These are phyloP conservation scores for Micoletzkya japonica DNA, from an alignment of 2,888 invertebrate species.

Conservation along the genomic window DNA sequence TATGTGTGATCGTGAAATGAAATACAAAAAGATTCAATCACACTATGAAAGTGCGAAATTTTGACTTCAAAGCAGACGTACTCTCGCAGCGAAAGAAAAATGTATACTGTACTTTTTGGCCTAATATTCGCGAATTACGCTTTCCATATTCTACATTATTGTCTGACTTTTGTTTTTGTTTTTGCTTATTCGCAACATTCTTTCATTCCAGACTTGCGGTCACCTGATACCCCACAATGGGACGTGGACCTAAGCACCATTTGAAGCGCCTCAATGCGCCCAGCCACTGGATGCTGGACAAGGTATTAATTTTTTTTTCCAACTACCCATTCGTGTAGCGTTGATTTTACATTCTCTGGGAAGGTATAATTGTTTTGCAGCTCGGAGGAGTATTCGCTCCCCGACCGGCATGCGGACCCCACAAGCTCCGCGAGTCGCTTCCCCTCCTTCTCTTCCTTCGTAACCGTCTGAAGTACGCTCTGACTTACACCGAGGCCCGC, in stretches of 20 bases:
- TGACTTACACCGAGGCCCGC: conserved; percentile 92
- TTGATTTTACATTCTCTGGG: background rate
- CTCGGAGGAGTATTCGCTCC: conserved; percentile 74
- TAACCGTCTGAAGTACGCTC: conserved; percentile 95
- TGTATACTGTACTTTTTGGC: no score
- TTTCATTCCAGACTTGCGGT: conserved; percentile 28
- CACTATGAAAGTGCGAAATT: no score
- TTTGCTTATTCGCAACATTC: background rate
- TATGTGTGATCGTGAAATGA: no score
- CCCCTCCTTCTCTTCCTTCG: conserved; percentile 94
- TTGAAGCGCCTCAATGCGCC: conserved; percentile 98
- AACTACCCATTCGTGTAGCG: background rate
- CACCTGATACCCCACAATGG: conserved; percentile 68
- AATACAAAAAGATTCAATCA: no score
- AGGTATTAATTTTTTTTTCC: conserved; percentile 65
- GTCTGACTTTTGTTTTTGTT: background rate
- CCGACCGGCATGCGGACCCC: conserved; percentile 94
- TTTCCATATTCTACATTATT: conserved; percentile 9
- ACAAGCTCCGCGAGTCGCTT: conserved; percentile 93
- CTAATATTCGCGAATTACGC: background rate
- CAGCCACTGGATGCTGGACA: conserved; percentile 99
- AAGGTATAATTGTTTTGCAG: conserved; percentile 24
- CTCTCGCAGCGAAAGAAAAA: no score
- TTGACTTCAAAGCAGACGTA: no score
- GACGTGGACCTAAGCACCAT: conserved; percentile 98